A percentile compares a stretch with the other conserved stretches of the same genome.
Conservation (phyloP, 2,797 vertebrate species). For the Eupleurogrammus muticus region DNA sequence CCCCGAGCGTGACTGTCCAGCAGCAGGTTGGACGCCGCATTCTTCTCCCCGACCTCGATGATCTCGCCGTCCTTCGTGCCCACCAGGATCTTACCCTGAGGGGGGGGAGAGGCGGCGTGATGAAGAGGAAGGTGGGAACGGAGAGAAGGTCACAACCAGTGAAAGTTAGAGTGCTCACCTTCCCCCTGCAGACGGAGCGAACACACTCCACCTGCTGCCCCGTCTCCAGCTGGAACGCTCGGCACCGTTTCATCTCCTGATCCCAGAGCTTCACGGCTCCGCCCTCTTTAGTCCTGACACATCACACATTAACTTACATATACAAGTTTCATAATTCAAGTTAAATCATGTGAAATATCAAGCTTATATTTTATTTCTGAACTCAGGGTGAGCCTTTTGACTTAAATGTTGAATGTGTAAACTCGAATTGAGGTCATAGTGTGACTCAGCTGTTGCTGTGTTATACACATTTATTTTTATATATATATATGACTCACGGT, state of each 20-base stretch:
- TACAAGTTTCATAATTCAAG: neutral
- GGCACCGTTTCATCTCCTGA: conserved; percentile 96
- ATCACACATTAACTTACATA: conserved; percentile 12
- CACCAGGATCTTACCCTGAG: conserved; percentile 94
- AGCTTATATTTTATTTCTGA: too few relatives aligned
- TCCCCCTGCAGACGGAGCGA: conserved; percentile 93
- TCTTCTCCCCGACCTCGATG: conserved; percentile 97
- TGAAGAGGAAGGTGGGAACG: neutral
- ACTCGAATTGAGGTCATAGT: too few relatives aligned
- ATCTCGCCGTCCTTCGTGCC: conserved; percentile 97
- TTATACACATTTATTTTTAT: too few relatives aligned
- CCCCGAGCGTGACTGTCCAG: conserved; percentile 94
- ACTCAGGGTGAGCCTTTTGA: too few relatives aligned
- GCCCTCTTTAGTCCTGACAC: conserved; percentile 92
- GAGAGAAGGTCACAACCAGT: neutral
- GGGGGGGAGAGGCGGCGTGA: neutral
- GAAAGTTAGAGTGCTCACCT: conserved; percentile 75
- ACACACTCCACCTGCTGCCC: conserved; percentile 92
- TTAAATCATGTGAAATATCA: too few relatives aligned
- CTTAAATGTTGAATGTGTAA: too few relatives aligned
- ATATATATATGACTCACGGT: conserved; percentile 86
- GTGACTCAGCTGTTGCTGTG: neutral
- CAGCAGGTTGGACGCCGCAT: conserved; percentile 93
- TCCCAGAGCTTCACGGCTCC: conserved; percentile 97
- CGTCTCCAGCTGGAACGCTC: conserved; percentile 95